A percentile compares a stretch with the other conserved stretches of the same genome.
These are phyloP conservation scores for Pachycephala philippinensis DNA, from an alignment of 2,113 vertebrate species.

Conservation along the genomic window DNA sequence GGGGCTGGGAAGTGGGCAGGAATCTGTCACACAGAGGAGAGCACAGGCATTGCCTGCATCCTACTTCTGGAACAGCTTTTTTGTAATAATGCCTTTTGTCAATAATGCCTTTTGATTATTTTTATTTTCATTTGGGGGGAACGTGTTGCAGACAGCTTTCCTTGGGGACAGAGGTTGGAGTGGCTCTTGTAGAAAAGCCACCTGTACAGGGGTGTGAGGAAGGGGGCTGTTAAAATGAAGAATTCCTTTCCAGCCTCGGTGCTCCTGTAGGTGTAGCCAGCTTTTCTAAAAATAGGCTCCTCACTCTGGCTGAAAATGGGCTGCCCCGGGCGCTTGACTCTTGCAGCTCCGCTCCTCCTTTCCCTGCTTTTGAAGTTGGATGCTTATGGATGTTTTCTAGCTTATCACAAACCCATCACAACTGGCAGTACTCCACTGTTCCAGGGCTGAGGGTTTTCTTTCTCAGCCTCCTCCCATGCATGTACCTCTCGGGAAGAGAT, in stretches of 20 bases:
- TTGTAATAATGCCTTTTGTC: neutral
- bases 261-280: neutral
- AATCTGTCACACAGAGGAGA: neutral
- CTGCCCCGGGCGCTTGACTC: conserved; percentile 21
- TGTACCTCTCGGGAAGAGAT: neutral
- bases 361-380: conserved; percentile 43
- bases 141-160: neutral
- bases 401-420: conserved; percentile 40
- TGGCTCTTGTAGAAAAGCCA: neutral
- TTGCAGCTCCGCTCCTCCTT: conserved; percentile 21
- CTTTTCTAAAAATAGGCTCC: conserved; percentile 50
- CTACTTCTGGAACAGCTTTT: neutral
- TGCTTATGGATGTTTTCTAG: conserved; percentile 35
- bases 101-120: neutral
- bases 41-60: neutral
- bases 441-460: conserved; percentile 41
- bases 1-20: conserved; percentile 15
- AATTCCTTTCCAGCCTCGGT: neutral
- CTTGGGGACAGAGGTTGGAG: too few species aligned
- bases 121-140: neutral
- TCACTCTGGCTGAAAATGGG: neutral
- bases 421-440: neutral
- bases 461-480: conserved; percentile 54
- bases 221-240: neutral
- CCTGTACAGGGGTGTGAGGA: neutral